Conservation (phyloP, 2,888 invertebrate species). For the Microctonus hyperodae region DNA sequence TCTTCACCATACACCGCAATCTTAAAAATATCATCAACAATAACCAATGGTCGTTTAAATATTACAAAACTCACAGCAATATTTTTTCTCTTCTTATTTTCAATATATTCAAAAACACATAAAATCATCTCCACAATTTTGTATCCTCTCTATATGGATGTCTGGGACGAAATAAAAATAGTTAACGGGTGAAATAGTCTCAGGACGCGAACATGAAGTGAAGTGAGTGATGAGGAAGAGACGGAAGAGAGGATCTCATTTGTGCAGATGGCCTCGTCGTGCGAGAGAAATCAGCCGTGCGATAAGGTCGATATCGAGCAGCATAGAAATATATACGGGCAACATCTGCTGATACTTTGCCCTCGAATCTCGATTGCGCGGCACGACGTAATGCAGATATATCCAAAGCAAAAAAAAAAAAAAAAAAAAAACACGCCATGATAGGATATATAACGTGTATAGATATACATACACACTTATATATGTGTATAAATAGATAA, state of each 20-base stretch:
- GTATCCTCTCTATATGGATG: too few relatives aligned
- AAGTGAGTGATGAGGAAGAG: constrained; percentile 9
- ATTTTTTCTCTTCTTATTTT: too few relatives aligned
- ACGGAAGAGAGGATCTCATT: constrained; percentile 12
- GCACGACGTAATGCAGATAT: constrained; percentile 26
- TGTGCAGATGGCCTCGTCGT: constrained; percentile 37
- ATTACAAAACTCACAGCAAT: too few relatives aligned
- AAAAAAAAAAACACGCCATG: background rate
- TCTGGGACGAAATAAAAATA: too few relatives aligned
- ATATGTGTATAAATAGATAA: background rate
- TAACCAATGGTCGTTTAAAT: too few relatives aligned
- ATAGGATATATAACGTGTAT: background rate
- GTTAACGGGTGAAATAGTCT: constrained; percentile 3
- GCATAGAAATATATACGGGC: constrained; percentile 29
- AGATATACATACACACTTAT: background rate
- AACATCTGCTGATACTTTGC: constrained; percentile 43
- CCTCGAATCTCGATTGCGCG: constrained; percentile 34
- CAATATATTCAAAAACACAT: too few relatives aligned
- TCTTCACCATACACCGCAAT: too few relatives aligned
- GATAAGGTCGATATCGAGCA: constrained; percentile 43
- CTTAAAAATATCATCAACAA: too few relatives aligned
- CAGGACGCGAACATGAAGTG: constrained; percentile 16
- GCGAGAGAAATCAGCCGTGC: constrained; percentile 36
- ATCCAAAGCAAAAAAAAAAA: constrained; percentile 12
- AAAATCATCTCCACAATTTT: too few relatives aligned